A percentile compares a stretch with the other conserved stretches of the same genome.
phyloP scores from a whole-genome alignment of 2,113 vertebrate genomes.

The Lepisosteus oculatus region DNA sequence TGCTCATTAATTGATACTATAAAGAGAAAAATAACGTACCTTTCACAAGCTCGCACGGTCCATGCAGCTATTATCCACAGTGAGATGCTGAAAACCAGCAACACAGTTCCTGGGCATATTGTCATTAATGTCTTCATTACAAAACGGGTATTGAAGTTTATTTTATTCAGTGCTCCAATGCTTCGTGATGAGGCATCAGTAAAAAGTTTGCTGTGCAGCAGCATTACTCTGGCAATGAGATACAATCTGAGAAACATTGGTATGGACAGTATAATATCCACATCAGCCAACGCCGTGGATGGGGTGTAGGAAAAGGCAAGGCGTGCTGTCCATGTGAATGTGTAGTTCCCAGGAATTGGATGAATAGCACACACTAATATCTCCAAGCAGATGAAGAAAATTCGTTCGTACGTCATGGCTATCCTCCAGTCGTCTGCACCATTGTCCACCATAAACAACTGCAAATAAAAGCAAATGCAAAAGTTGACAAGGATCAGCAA shows the following conservation, averaged over 20 bases:
- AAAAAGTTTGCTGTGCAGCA: constrained; percentile 99
- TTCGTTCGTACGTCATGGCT: constrained; percentile 98
- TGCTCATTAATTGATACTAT: too few relatives aligned
- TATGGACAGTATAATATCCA: constrained; percentile 99
- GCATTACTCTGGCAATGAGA: constrained; percentile 98
- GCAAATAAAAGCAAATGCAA: constrained; percentile 55
- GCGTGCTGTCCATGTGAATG: constrained; percentile 97
- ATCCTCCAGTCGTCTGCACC: constrained; percentile 99
- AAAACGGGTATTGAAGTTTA: constrained; percentile 99
- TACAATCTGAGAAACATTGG: constrained; percentile 99
- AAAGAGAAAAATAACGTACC: constrained; percentile 65
- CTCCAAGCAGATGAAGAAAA: constrained; percentile 98
- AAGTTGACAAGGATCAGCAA: too few relatives aligned
- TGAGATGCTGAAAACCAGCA: constrained; percentile 99
- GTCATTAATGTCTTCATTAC: constrained; percentile 99
- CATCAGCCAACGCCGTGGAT: constrained; percentile 92
- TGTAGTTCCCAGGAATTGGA: constrained; percentile 97
- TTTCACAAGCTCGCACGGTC: constrained; percentile 98
- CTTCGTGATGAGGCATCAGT: constrained; percentile 97
- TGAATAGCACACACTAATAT: constrained; percentile 97
- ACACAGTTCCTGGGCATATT: constrained; percentile 97
- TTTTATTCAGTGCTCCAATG: constrained; percentile 98
- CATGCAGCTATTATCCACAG: constrained; percentile 99
- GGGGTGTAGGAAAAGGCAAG: constrained; percentile 91
- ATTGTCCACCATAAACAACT: constrained; percentile 99